Conservation (phyloP, 2,797 vertebrate species). For the Rhodeus uyekii region DNA sequence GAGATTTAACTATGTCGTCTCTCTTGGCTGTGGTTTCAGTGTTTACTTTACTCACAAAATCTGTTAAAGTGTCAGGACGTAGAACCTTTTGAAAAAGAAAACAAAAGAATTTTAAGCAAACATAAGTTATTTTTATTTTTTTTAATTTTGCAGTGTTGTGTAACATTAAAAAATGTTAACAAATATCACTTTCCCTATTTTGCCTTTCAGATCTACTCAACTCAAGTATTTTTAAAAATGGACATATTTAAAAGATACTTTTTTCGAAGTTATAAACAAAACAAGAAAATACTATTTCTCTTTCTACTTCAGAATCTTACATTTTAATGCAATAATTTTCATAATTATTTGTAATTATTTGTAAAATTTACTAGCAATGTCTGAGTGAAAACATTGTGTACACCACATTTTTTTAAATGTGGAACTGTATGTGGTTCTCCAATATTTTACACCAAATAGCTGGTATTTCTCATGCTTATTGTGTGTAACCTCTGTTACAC, state of each 20-base stretch:
- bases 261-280: neutral
- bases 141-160: no score
- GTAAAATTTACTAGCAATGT: neutral
- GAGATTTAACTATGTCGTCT: slow-evolving; percentile 56
- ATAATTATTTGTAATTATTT: neutral
- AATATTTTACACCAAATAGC: neutral
- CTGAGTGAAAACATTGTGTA: neutral
- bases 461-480: neutral
- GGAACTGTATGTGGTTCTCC: neutral
- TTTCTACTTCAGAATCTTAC: neutral
- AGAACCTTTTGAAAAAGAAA: slow-evolving; percentile 57
- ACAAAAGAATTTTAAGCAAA: neutral
- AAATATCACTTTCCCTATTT: neutral
- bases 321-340: neutral
- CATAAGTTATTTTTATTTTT: no score
- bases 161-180: no score
- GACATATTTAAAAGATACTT: neutral
- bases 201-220: neutral
- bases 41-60: slow-evolving; percentile 63
- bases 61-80: slow-evolving; percentile 40
- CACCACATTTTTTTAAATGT: no score
- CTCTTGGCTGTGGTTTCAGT: accelerated
- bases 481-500: no score
- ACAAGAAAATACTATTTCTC: neutral
- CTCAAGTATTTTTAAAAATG: neutral